A percentile compares a stretch with the other conserved stretches of the same genome.
Conservation (phyloP, 1,140 invertebrate species). For the Habropoda laboriosa region DNA sequence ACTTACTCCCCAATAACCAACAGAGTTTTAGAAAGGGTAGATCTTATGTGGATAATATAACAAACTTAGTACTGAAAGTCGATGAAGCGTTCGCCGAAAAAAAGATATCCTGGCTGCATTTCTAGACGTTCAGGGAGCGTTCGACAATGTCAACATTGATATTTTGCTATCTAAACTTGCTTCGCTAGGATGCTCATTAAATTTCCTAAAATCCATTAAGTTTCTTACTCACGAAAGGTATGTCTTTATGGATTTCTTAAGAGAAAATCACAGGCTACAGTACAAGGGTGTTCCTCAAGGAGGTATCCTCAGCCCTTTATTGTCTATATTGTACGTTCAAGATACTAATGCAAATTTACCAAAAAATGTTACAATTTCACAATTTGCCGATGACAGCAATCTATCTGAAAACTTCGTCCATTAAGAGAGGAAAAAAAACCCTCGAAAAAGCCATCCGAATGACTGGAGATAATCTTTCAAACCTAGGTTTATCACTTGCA, state of each 20-base stretch:
- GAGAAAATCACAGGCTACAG: too few relatives aligned
- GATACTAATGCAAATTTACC: constrained; percentile 5
- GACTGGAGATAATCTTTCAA: neutral
- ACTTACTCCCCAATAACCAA: constrained; percentile 23
- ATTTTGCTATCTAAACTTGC: constrained; percentile 39
- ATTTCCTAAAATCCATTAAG: constrained; percentile 24
- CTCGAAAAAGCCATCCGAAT: neutral
- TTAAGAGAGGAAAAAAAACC: neutral
- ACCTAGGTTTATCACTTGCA: neutral
- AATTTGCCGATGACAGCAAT: constrained; percentile 47
- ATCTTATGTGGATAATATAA: constrained; percentile 39
- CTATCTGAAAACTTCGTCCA: neutral
- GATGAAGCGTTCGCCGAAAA: constrained; percentile 27
- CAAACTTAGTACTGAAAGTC: constrained; percentile 16
- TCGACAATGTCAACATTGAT: constrained; percentile 41
- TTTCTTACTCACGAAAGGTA: constrained; percentile 20
- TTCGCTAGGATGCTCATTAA: constrained; percentile 19
- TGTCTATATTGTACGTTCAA: too few relatives aligned
- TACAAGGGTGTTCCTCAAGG: too few relatives aligned
- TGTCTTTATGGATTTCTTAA: neutral
- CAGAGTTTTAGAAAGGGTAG: constrained; percentile 31
- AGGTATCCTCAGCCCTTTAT: too few relatives aligned
- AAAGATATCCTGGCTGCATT: constrained; percentile 25
- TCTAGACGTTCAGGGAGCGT: constrained; percentile 38
- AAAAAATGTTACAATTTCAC: constrained; percentile 13